These are phyloP conservation scores for Microcebus lehilahytsara DNA, from an alignment of 2,113 vertebrate species.

Conservation along the genomic window DNA sequence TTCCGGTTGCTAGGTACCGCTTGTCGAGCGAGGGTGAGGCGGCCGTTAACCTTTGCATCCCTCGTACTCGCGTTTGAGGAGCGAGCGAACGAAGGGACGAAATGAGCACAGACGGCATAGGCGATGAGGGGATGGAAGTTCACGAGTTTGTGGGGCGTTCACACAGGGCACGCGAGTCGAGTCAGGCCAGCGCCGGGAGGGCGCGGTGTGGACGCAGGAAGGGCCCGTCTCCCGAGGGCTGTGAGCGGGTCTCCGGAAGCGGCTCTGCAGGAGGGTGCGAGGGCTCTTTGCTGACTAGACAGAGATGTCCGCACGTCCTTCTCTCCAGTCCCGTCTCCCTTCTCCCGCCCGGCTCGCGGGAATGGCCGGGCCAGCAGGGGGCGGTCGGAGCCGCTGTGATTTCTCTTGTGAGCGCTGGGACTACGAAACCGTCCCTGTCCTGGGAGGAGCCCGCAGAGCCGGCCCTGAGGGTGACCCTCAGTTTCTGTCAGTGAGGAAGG, in stretches of 20 bases:
- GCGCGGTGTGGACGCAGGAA: not conserved
- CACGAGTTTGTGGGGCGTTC: not conserved
- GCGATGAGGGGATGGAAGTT: not conserved
- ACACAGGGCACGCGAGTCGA: not conserved
- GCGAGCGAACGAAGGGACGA: not conserved
- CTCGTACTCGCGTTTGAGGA: not conserved
- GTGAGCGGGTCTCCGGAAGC: not conserved
- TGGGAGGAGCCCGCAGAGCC: not conserved
- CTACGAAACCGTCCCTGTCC: not conserved
- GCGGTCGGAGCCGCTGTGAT: not conserved
- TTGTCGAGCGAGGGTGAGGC: too few relatives aligned
- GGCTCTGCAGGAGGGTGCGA: not conserved
- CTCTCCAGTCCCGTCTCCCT: not conserved
- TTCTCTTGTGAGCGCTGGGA: not conserved
- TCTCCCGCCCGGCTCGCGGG: rapidly evolving
- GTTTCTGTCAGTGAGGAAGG: rapidly evolving
- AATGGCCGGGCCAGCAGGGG: too few relatives aligned
- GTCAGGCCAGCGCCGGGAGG: not conserved
- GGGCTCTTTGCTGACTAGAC: not conserved
- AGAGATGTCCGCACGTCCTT: not conserved
- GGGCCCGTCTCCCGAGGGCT: rapidly evolving
- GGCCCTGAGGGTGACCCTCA: rapidly evolving
- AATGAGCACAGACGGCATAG: not conserved
- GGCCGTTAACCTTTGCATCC: not conserved
- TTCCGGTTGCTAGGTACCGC: too few relatives aligned